Evolutionary conservation across 2,113 vertebrate species (phyloP).

Genomic region (Colius striatus): DNA sequence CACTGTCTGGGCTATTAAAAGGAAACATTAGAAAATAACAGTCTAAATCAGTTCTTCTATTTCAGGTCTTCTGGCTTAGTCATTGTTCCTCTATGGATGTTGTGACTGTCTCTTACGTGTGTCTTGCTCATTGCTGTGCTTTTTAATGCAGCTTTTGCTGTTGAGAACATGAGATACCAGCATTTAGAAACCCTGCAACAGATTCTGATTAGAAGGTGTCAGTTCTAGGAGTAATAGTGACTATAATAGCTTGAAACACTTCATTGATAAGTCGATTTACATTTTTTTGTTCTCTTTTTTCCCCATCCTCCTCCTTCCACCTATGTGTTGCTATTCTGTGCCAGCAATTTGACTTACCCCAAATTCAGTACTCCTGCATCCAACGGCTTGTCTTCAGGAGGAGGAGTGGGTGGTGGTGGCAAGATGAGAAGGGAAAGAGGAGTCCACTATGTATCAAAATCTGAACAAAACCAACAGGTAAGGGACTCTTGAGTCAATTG

Average conservation of each 20-base stretch:
- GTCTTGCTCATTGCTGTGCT: background rate
- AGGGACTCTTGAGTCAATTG: background rate
- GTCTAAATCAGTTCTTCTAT: conserved; percentile 22
- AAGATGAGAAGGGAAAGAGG: conserved; percentile 91
- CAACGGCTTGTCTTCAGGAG: conserved; percentile 81
- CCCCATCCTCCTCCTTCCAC: background rate
- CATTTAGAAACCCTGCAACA: background rate
- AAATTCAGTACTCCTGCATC: conserved; percentile 83
- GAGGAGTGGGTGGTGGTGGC: conserved; percentile 77
- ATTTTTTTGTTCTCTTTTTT: background rate
- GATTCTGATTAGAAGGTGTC: background rate
- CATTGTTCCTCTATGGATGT: conserved; percentile 23
- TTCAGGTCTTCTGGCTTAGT: conserved; percentile 38
- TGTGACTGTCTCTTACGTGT: background rate
- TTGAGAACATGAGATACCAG: background rate
- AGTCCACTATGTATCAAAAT: conserved; percentile 77
- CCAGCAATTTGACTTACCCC: conserved; percentile 78
- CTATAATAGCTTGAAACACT: background rate
- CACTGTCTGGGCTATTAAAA: conserved; percentile 27
- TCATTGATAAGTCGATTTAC: background rate
- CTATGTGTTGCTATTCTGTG: conserved; percentile 20
- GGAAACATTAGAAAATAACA: conserved; percentile 25
- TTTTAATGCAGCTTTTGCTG: background rate
- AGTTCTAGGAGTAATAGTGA: background rate
- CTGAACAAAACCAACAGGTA: conserved; percentile 81